Evolutionary conservation across 2,113 vertebrate species (phyloP).

Genomic region (Esox niger): DNA sequence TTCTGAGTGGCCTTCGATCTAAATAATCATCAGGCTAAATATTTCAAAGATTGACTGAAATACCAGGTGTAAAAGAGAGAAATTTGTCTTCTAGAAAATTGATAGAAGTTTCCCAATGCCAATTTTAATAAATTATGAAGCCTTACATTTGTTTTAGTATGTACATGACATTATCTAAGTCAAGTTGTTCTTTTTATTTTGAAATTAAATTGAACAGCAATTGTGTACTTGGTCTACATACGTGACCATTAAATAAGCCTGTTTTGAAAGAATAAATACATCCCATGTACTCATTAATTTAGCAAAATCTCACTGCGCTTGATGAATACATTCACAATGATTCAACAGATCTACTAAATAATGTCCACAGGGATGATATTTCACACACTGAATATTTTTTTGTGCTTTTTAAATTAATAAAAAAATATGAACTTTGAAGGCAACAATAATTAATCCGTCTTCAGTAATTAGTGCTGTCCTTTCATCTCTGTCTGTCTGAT

Average conservation of each 20-base stretch:
- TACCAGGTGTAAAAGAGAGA: neutral
- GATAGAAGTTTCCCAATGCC: neutral
- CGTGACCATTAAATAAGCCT: conserved; percentile 5
- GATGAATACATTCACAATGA: conserved; percentile 25
- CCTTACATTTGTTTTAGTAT: neutral
- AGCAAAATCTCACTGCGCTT: conserved; percentile 44
- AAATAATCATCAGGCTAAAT: neutral
- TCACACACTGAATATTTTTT: conserved; percentile 36
- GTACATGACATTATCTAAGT: neutral
- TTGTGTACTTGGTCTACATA: neutral
- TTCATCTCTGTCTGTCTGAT: conserved; percentile 75
- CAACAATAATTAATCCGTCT: conserved; percentile 69
- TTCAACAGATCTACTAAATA: conserved; percentile 48
- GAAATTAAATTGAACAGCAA: neutral
- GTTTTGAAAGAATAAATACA: conserved; percentile 45
- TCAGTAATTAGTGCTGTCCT: conserved; percentile 70
- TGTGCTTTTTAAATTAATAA: conserved; percentile 53
- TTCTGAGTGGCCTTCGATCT: neutral
- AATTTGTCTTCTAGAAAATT: neutral
- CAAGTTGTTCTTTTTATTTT: neutral
- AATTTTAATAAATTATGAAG: neutral
- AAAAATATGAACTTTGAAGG: conserved; percentile 60
- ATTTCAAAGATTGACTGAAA: neutral
- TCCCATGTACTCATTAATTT: conserved; percentile 60
- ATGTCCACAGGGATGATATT: conserved; percentile 38